These are phyloP conservation scores for Acipenser oxyrinchus DNA, from an alignment of 2,797 vertebrate genomes.

Conservation along the genomic window DNA sequence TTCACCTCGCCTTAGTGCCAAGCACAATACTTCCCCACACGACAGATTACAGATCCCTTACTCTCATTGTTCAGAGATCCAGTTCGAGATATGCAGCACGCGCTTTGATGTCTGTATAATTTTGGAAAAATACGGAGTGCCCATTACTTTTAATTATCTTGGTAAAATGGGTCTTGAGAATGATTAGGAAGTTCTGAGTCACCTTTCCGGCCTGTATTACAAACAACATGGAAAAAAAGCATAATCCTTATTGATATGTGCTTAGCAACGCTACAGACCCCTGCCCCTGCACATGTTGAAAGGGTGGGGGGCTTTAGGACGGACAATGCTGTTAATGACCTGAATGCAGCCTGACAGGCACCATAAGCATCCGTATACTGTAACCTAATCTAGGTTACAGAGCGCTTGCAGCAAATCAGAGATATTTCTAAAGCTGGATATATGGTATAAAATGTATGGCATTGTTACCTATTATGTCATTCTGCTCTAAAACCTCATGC, in stretches of 20 bases:
- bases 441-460: too few relatives aligned
- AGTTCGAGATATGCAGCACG: not conserved
- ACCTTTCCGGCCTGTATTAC: slow-evolving; percentile 36
- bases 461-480: too few relatives aligned
- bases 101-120: not conserved
- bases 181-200: slow-evolving; percentile 39
- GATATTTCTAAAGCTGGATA: too few relatives aligned
- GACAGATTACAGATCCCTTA: not conserved
- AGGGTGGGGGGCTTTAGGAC: not conserved
- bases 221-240: slow-evolving; percentile 20
- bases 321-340: not conserved
- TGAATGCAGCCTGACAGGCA: not conserved
- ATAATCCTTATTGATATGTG: not conserved
- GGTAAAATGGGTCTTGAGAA: slow-evolving; percentile 28
- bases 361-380: too few relatives aligned
- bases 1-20: not conserved
- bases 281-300: not conserved
- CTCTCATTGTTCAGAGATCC: not conserved
- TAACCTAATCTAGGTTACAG: too few relatives aligned
- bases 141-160: slow-evolving; percentile 23
- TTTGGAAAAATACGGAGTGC: slow-evolving; percentile 16
- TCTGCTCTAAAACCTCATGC: too few relatives aligned
- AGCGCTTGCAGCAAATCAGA: too few relatives aligned
- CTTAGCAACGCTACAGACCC: not conserved
- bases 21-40: not conserved